Conservation (phyloP, 2,888 invertebrate species). For the Kryphioiulus occultus region DNA sequence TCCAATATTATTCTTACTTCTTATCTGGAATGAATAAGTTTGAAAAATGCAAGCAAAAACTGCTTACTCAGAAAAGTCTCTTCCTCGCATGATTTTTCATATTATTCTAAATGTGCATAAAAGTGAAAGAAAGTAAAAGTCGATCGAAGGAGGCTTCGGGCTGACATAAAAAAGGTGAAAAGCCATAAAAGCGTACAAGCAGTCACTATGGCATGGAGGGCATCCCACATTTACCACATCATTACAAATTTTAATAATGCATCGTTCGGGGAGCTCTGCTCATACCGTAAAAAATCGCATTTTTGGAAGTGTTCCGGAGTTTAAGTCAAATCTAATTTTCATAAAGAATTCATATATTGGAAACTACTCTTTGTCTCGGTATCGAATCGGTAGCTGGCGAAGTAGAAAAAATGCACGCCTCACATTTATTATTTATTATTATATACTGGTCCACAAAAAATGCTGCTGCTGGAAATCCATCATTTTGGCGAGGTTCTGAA, state of each 20-base stretch:
- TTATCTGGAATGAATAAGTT: neutral
- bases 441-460: neutral
- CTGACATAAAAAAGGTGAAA: neutral
- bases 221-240: conserved; percentile 4
- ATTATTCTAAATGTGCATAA: conserved; percentile 3
- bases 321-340: neutral
- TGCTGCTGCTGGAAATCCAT: neutral
- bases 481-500: neutral
- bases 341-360: neutral
- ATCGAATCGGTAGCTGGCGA: neutral
- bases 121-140: conserved; percentile 13
- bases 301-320: conserved; percentile 1
- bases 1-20: conserved; percentile 18
- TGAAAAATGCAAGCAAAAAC: conserved; percentile 8
- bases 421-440: neutral
- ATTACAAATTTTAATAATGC: conserved; percentile 30
- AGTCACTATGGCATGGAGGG: neutral
- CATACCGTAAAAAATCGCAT: neutral
- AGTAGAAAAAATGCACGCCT: neutral
- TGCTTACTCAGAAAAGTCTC: neutral
- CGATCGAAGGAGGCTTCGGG: neutral
- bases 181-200: neutral
- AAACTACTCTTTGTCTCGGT: neutral
- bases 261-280: neutral
- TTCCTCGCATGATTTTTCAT: neutral